Evolutionary conservation across 53 echinoderm and acorn worm genomes (phyloP), one percentile per base, ranked within the genome.

Genomic region (Crossaster papposus): DNA sequence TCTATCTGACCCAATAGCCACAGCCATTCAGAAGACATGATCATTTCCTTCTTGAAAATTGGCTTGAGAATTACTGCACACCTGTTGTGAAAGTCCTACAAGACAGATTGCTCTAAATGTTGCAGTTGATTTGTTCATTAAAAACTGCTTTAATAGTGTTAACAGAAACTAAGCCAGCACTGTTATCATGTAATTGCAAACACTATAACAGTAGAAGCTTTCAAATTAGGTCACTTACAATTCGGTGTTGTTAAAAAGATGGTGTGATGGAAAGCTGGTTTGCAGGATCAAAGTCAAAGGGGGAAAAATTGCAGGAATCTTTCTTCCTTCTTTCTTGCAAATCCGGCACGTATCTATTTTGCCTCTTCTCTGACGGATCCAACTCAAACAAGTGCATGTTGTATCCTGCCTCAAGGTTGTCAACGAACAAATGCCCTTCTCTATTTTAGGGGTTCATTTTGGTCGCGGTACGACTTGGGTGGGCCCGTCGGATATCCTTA

Each of bases 401-500:
- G 28, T 20, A 28, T 73, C 74, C 74, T 17, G 65, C 65, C 44
- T 13, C 28, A 28, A 20, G 58, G 22, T 20, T 18, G 7, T 20
- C 2, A 0, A 58, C 6, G 22, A 20, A 18, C 17, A 58, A 14
- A 65, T 68, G 36, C 23, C 65, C 23, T 64, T 51, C 82, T 36
- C 36, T 13, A 44, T 26, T 68, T 65, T 54, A 64, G 18, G n/a
- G 20, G 14, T 76, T 31, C 71, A 17, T 36, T 34, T 33, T 20
- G 6, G 54, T 11, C 35, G 20, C 65, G 37, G 36, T 44, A 64
- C 38, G 33, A 82, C 38, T 26, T 9, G 30, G 44, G 68, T 24
- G 64, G 36, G 24, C 68, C 62, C 3, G 24, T 65, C 36, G 82
- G 65, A 82, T 65, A n/a, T 38, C 82, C 38, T 82, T 82, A 82